These are phyloP conservation scores for Neostethus bicornis DNA, from an alignment of 2,797 vertebrate species.

Conservation along the genomic window DNA sequence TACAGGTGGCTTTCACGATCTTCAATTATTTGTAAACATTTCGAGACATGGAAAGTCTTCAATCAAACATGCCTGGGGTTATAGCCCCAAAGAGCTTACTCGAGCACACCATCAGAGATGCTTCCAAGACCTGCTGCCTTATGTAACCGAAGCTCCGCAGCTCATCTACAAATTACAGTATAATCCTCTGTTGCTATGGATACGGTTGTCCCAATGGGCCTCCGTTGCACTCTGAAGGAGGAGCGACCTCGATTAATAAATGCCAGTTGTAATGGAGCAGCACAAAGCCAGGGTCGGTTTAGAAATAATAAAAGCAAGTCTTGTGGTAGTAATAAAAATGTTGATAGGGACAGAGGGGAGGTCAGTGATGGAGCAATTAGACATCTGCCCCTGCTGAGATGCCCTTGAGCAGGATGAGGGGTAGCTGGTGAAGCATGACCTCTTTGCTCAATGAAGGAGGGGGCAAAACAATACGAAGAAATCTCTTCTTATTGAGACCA, in stretches of 20 bases:
- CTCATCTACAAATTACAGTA: conserved; percentile 60
- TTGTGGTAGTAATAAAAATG: neutral
- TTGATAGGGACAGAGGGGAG: conserved; percentile 6
- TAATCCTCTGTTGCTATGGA: conserved; percentile 77
- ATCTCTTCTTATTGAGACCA: neutral
- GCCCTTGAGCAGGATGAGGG: conserved; percentile 29
- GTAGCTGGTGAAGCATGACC: conserved; percentile 5
- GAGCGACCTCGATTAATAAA: conserved; percentile 64
- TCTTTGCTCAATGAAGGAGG: neutral
- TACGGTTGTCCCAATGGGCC: conserved; percentile 63
- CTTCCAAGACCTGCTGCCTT: conserved; percentile 64
- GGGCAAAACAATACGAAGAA: neutral
- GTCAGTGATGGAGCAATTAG: conserved; percentile 4
- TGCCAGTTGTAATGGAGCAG: conserved; percentile 26
- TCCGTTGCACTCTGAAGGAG: conserved; percentile 55
- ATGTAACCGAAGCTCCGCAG: conserved; percentile 60
- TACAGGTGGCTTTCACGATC: neutral
- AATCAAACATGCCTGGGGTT: conserved; percentile 12
- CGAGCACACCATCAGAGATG: conserved; percentile 57
- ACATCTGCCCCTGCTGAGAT: conserved; percentile 8
- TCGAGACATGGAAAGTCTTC: conserved; percentile 1
- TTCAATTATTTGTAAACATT: neutral
- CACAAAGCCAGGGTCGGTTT: conserved; percentile 30
- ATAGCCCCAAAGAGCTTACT: conserved; percentile 45
- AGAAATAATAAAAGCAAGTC: conserved; percentile 26